Evolutionary conservation across 1,140 invertebrate species (phyloP).

Genomic region (Philotrypesis tridentata): DNA sequence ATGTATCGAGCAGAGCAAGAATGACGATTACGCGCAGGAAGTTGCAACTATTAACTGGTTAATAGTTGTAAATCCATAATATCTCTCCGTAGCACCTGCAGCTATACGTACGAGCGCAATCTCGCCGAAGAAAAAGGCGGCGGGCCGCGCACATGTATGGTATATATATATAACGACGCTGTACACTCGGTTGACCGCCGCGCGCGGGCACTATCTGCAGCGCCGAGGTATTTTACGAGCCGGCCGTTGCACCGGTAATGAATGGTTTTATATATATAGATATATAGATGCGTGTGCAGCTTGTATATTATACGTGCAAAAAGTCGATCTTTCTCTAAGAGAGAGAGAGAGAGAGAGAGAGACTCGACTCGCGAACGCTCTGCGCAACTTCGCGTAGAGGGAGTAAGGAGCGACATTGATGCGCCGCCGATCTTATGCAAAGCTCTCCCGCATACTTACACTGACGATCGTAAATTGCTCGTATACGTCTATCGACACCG

Average conservation of each 20-base stretch:
- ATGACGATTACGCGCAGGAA: slow-evolving; percentile 11
- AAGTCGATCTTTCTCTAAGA: background rate
- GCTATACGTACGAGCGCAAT: background rate
- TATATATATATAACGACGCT: background rate
- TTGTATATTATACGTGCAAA: background rate
- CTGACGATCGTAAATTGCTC: too few species aligned
- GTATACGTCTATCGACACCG: too few species aligned
- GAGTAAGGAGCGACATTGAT: too few species aligned
- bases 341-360: background rate
- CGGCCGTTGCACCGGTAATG: background rate
- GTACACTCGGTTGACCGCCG: background rate
- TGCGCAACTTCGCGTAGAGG: too few species aligned
- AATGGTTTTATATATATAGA: background rate
- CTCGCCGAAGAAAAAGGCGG: background rate
- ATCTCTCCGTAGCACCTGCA: background rate
- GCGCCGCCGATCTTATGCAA: background rate
- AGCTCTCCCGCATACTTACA: background rate
- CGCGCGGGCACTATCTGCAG: too few species aligned
- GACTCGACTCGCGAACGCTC: too few species aligned
- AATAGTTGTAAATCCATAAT: slow-evolving; percentile 26
- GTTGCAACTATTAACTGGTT: slow-evolving; percentile 22
- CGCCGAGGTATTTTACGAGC: background rate
- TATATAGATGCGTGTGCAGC: background rate
- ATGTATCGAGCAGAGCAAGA: background rate
- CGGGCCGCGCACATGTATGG: too few species aligned